Percentiles rank a stretch among this genome's conserved stretches.
Evolutionary conservation across 2,888 invertebrate genomes (phyloP).

Genomic region (Drosophila antonietae): DNA sequence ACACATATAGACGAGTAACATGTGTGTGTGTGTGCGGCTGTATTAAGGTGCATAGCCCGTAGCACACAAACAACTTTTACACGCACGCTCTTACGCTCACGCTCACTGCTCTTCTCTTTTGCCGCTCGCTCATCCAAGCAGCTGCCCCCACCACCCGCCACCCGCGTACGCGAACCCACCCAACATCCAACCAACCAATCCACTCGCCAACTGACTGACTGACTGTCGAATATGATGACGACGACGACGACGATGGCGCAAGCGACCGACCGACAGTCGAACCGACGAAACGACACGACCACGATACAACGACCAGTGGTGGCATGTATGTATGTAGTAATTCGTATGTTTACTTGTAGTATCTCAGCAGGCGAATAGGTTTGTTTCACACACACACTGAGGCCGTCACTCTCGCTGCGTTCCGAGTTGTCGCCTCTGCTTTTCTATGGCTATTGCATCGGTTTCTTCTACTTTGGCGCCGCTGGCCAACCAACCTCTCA

Average conservation of each 20-base stretch:
- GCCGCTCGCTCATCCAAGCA: constrained; percentile 55
- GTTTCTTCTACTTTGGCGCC: constrained; percentile 41
- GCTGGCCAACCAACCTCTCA: constrained; percentile 75
- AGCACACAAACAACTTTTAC: constrained; percentile 54
- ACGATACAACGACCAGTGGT: constrained; percentile 48
- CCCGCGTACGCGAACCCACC: constrained; percentile 18
- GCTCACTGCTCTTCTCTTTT: constrained; percentile 51
- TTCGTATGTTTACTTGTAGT: constrained; percentile 70
- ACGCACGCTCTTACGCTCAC: constrained; percentile 50
- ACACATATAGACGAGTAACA: constrained; percentile 9
- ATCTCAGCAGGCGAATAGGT: constrained; percentile 65
- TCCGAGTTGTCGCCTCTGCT: constrained; percentile 51
- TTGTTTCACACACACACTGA: constrained; percentile 58
- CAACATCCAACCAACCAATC: constrained; percentile 38
- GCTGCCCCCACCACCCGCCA: constrained; percentile 27
- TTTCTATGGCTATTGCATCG: constrained; percentile 46
- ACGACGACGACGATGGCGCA: constrained; percentile 31
- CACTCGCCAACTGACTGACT: constrained; percentile 56
- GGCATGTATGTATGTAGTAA: constrained; percentile 56
- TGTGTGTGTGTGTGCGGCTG: constrained; percentile 31
- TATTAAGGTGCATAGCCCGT: constrained; percentile 61
- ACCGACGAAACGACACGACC: constrained; percentile 46
- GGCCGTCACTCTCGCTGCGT: constrained; percentile 59
- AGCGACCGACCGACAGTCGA: constrained; percentile 32
- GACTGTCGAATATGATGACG: constrained; percentile 41